Conservation (phyloP, 2,113 vertebrate species). For the Tautogolabrus adspersus region DNA sequence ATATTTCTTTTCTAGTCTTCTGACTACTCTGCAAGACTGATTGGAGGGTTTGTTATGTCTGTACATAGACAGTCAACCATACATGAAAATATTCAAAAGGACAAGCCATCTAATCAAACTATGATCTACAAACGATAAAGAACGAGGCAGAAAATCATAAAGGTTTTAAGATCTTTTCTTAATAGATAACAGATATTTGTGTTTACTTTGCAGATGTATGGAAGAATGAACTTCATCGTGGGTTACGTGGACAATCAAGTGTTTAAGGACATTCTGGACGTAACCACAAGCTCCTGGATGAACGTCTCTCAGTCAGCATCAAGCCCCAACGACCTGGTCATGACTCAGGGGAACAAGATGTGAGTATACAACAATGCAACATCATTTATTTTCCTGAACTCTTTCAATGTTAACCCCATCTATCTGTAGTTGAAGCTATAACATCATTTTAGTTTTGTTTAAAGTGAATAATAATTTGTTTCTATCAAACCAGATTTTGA, state of each 20-base stretch:
- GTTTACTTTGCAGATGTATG: slow-evolving; percentile 15
- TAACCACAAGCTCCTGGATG: slow-evolving; percentile 1
- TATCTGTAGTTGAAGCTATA: not conserved
- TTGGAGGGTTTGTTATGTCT: no score
- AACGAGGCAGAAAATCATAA: not conserved
- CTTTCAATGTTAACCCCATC: not conserved
- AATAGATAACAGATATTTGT: not conserved
- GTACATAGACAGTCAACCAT: no score
- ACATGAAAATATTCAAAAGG: no score
- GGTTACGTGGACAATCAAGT: not conserved
- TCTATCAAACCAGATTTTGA: not conserved
- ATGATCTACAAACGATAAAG: no score
- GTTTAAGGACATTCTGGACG: not conserved
- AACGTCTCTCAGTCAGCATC: accelerated
- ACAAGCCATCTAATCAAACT: no score
- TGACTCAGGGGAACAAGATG: slow-evolving; percentile 18
- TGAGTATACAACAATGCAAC: slow-evolving; percentile 22
- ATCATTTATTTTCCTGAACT: not conserved
- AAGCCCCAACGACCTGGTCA: accelerated
- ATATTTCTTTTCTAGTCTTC: no score
- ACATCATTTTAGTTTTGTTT: not conserved
- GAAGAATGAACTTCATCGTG: not conserved
- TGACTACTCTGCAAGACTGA: no score
- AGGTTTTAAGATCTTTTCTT: no score
- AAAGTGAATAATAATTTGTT: not conserved